Percentiles rank a stretch among this genome's conserved stretches.
Conservation (phyloP, 2,888 invertebrate genomes). For the Acleris literana region DNA sequence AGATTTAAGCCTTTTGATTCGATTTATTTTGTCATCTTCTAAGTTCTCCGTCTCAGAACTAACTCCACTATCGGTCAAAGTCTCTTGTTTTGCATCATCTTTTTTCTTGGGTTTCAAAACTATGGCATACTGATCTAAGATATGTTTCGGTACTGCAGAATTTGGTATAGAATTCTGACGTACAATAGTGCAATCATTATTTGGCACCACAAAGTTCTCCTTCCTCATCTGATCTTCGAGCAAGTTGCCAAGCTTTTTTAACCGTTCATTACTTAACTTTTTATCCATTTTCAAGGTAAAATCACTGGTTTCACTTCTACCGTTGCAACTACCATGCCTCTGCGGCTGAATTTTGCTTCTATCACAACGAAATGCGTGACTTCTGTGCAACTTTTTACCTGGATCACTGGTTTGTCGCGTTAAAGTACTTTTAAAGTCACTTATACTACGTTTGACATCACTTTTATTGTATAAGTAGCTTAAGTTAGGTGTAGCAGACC, state of each 20-base stretch:
- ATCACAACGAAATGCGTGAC: constrained; percentile 84
- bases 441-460: constrained; percentile 59
- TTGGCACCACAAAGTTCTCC: constrained; percentile 63
- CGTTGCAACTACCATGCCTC: constrained; percentile 69
- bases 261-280: constrained; percentile 68
- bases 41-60: constrained; percentile 79
- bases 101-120: constrained; percentile 66
- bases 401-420: constrained; percentile 78
- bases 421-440: constrained; percentile 64
- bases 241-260: constrained; percentile 69
- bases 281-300: constrained; percentile 67
- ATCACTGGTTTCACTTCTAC: constrained; percentile 68
- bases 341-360: constrained; percentile 66
- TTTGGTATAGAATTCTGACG: constrained; percentile 64
- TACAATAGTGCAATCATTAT: constrained; percentile 41
- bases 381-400: constrained; percentile 82
- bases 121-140: constrained; percentile 76
- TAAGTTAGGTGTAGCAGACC: constrained; percentile 58
- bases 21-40: constrained; percentile 67
- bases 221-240: constrained; percentile 76
- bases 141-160: constrained; percentile 71
- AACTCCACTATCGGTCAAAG: constrained; percentile 78
- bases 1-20: constrained; percentile 58
- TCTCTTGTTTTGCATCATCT: constrained; percentile 64
- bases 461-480: constrained; percentile 70